Evolutionary conservation across 2,888 invertebrate species (phyloP), one percentile per base, ranked within the genome.

Genomic region (Drosophila putrida): DNA sequence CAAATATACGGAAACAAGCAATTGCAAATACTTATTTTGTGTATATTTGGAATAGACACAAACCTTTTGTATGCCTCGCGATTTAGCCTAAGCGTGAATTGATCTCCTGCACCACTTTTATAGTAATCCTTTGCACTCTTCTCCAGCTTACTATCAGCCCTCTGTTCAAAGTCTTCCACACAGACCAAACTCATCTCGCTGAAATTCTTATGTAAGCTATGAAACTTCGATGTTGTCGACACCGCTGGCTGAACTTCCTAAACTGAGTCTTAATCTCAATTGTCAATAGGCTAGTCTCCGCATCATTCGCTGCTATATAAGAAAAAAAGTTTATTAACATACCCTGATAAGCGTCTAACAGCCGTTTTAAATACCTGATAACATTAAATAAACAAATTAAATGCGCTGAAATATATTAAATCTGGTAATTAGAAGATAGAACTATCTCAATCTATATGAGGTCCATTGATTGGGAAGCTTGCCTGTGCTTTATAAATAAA

Each of bases 61-160:
- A 25, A 51, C 75, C 71, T 95, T 88, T 94, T 94, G 90, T 96
- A 98, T 1, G 97, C 96, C 36, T 93, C 93, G 85, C 93, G 94
- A 88, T 98, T 98, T 82, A 96, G 95, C 13, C 91, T 91, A 58
- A 98, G 92, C 0, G 97, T 96, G 67, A 94, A 93, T 91, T 98
- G 95, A 27, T 96, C 95, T 4, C 97, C 97, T 0, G 98, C 97
- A 0, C 98, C 98, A 90, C 97, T 96, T 83, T 94, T 94, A 90
- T 97, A 98, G 91, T 98, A 98, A 91, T 97, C 98, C 59, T 95
- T 93, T 2, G 95, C 95, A 71, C 93, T 93, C 90, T 94, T 95
- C 1, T 96, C 95, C 57, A 98, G 91, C 39, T 94, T 90, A 0
- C 92, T 91, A 20, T 93, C 80, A 0, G 98, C 98, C 68, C 94